Evolutionary conservation across 1,140 invertebrate species (phyloP), one percentile per base, ranked within the genome.

Genomic region (Megathymus violae): DNA sequence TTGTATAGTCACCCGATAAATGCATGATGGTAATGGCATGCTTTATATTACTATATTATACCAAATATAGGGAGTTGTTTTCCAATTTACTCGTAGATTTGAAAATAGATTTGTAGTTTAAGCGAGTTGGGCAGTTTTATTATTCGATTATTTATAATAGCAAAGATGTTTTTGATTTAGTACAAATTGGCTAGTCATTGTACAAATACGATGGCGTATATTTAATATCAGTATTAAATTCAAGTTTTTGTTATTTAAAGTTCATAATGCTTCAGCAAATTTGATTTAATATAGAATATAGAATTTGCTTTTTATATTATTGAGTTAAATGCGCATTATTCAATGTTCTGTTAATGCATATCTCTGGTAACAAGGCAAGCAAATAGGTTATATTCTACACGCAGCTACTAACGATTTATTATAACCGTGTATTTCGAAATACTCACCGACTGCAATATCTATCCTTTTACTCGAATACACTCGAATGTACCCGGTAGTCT

Each of bases 171-270:
- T 50, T 72, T 61, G 50, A 69, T 74, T 64, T 69, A 84, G 82
- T 88, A 86, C 83, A 89, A 88, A 86, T 79, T 86, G 85, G 87
- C 80, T 89, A 86, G 85, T 89, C 85, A 80, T 80, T 66, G 75
- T 78, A 61, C 11, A 13, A 31, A 48, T 52, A 41, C 38, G 34
- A 41, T 44, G 14, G 14, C 46, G 34, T 44, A 34, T 27, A 48
- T 60, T 51, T 58, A 19, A 31, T 43, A n/a, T 41, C 52, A 56
- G 52, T 58, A 58, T 58, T 58, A n/a, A 44, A 11, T 31, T 25
- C 40, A 56, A 40, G 31, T 44, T 10, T 43, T 44, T 27, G 44
- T 9, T 62, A 62, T 62, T 50, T 50, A 15, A 31, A 13, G 5
- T 31, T 41, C 7, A 22, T 44, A 13, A 19, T 34, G 25, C 52